Conservation (phyloP, 2,888 invertebrate species). For the Agonopterix arenella region DNA sequence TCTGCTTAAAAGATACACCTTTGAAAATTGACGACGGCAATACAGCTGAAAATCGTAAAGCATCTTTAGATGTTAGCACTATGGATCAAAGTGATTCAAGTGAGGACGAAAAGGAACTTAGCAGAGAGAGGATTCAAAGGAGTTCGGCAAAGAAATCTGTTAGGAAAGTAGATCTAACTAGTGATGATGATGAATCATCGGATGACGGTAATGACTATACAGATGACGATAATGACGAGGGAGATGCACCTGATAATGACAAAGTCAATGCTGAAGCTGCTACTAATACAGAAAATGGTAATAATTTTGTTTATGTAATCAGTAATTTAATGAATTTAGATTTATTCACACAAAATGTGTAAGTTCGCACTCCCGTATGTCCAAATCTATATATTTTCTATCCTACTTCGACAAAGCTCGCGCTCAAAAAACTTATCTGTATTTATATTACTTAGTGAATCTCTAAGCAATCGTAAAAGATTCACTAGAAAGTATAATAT, state of each 20-base stretch:
- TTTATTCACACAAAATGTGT: too few relatives aligned
- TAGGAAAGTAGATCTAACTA: constrained; percentile 4
- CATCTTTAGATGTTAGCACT: background rate
- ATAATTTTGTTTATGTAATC: too few relatives aligned
- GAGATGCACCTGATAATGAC: constrained; percentile 5
- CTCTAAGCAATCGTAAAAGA: too few relatives aligned
- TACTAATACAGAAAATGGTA: too few relatives aligned
- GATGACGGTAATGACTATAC: constrained; percentile 1
- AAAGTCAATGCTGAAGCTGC: constrained; percentile 1
- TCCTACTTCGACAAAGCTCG: too few relatives aligned
- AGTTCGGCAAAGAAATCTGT: background rate
- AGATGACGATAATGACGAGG: constrained; percentile 1
- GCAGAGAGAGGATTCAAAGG: constrained; percentile 1
- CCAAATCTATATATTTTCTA: too few relatives aligned
- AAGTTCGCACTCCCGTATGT: too few relatives aligned
- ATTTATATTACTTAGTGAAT: too few relatives aligned
- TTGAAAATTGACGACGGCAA: constrained; percentile 32
- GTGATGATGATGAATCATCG: constrained; percentile 3
- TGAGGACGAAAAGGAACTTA: constrained; percentile 12
- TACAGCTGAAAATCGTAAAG: constrained; percentile 10
- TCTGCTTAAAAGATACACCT: constrained; percentile 56
- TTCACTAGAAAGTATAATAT: too few relatives aligned
- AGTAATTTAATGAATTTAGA: too few relatives aligned
- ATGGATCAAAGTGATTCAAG: constrained; percentile 10
- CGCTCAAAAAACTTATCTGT: too few relatives aligned